Conservation (phyloP, 2,888 invertebrate species). For the Microchrysa polita region DNA sequence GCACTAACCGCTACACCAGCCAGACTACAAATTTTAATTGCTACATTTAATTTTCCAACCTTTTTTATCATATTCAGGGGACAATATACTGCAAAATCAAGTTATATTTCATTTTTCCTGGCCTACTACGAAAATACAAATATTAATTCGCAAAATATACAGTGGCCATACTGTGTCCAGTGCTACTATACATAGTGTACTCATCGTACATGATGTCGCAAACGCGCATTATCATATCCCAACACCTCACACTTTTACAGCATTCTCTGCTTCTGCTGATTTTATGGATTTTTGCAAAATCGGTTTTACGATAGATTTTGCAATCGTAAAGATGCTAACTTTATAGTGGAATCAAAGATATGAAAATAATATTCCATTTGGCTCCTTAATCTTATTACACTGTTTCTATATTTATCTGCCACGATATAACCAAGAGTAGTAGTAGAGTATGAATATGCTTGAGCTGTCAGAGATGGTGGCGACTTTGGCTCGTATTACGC, state of each 20-base stretch:
- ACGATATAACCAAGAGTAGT: too few relatives aligned
- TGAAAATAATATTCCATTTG: slow-evolving; percentile 13
- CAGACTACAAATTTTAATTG: too few relatives aligned
- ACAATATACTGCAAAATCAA: too few relatives aligned
- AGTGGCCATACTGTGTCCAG: neutral
- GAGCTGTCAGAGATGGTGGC: slow-evolving; percentile 2
- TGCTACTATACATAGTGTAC: neutral
- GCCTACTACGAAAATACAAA: neutral
- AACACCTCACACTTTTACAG: slow-evolving; percentile 5
- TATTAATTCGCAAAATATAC: neutral
- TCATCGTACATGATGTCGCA: slow-evolving; percentile 5
- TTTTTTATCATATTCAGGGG: too few relatives aligned
- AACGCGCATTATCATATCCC: slow-evolving; percentile 1
- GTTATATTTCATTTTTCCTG: too few relatives aligned
- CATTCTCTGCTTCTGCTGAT: slow-evolving; percentile 13
- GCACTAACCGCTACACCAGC: too few relatives aligned
- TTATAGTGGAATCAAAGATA: slow-evolving; percentile 22
- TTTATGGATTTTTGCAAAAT: slow-evolving; percentile 13
- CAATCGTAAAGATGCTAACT: slow-evolving; percentile 33
- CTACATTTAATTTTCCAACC: too few relatives aligned
- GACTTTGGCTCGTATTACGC: slow-evolving; percentile 1
- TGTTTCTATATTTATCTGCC: neutral
- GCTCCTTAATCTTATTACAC: slow-evolving; percentile 38
- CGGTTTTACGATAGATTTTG: slow-evolving; percentile 29
- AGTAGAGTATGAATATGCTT: too few relatives aligned